These are phyloP conservation scores for Dorcus parallelipipedus DNA, from an alignment of 2,888 invertebrate species.

Conservation along the genomic window DNA sequence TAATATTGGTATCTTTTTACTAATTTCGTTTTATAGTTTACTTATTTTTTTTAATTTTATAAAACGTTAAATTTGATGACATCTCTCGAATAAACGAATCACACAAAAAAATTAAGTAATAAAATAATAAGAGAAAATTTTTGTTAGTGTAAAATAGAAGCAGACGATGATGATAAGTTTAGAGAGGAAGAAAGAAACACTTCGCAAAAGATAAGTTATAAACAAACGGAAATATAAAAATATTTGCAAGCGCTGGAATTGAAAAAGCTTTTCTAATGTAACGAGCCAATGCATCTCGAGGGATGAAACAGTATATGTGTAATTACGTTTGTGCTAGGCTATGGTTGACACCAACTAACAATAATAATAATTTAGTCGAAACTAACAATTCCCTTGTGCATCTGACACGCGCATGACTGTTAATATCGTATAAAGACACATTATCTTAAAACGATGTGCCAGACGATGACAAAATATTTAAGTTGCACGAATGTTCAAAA, in stretches of 20 bases:
- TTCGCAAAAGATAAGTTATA: no score
- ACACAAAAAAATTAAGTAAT: not conserved
- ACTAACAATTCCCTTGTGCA: constrained; percentile 41
- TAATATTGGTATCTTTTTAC: no score
- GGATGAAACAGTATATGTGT: constrained; percentile 42
- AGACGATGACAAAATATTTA: constrained; percentile 9
- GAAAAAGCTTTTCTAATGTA: constrained; percentile 6
- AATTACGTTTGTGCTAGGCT: constrained; percentile 45
- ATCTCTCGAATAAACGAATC: no score
- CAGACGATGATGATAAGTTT: no score
- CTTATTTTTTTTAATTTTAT: no score
- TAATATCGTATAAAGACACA: constrained; percentile 8
- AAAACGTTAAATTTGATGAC: no score
- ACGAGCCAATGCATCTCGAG: constrained; percentile 30
- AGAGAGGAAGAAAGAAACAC: no score
- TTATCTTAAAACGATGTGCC: constrained; percentile 15
- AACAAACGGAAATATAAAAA: not conserved
- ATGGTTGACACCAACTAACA: constrained; percentile 43
- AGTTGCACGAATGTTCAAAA: not conserved
- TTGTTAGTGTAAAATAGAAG: no score
- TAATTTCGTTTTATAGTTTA: no score
- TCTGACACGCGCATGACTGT: constrained; percentile 20
- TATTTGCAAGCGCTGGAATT: constrained; percentile 8
- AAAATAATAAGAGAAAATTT: not conserved
- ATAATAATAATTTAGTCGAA: constrained; percentile 35